A percentile compares a stretch with the other conserved stretches of the same genome.
phyloP scores from a whole-genome alignment of 2,888 invertebrate species.

The Drosophila paranaensis region DNA sequence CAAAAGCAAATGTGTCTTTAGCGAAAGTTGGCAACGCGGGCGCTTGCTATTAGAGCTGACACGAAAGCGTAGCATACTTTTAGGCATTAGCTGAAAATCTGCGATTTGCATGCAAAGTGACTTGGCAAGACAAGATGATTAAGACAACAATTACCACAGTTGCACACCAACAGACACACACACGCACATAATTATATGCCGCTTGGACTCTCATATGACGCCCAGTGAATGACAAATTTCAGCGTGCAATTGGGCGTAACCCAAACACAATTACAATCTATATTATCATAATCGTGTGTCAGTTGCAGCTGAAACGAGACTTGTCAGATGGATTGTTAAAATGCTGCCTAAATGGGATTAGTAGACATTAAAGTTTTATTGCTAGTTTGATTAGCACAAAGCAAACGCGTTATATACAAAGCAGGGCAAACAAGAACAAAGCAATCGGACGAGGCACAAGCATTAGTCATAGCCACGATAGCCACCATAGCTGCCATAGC shows the following conservation, averaged over 20 bases:
- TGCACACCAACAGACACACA: constrained; percentile 6
- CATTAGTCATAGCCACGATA: constrained; percentile 76
- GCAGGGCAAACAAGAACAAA: constrained; percentile 33
- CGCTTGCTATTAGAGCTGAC: neutral
- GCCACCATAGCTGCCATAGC: constrained; percentile 41
- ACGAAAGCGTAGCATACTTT: constrained; percentile 45
- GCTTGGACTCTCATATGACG: constrained; percentile 43
- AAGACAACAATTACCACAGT: constrained; percentile 49
- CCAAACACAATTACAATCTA: constrained; percentile 6
- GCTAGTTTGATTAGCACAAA: constrained; percentile 36
- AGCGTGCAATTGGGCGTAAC: constrained; percentile 71
- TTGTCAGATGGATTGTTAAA: constrained; percentile 30
- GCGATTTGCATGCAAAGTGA: constrained; percentile 29
- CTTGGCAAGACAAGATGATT: constrained; percentile 42
- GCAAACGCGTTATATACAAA: constrained; percentile 42
- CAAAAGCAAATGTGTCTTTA: constrained; percentile 22
- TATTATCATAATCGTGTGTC: constrained; percentile 10
- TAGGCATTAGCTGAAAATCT: constrained; percentile 32
- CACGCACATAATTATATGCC: constrained; percentile 29
- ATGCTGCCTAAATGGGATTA: constrained; percentile 47
- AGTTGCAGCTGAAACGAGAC: constrained; percentile 43
- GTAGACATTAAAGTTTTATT: constrained; percentile 44
- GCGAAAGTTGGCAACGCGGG: constrained; percentile 52
- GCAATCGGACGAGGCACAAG: neutral
- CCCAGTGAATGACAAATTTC: constrained; percentile 57